Evolutionary conservation across 1,140 invertebrate species (phyloP).

Genomic region (Drosophila santomea): DNA sequence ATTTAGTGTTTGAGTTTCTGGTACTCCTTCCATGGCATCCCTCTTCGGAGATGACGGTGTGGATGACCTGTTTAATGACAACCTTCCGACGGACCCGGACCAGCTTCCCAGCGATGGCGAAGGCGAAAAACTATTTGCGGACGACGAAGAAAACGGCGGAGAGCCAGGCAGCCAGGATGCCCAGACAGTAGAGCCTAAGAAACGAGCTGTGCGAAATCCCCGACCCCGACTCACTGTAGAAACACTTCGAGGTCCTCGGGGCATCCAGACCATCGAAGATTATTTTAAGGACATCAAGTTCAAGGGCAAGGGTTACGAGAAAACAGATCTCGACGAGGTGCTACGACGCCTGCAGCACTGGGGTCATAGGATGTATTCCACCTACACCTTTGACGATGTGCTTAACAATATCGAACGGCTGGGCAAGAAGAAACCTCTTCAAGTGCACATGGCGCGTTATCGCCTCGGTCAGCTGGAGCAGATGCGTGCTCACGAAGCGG

Average conservation of each 20-base stretch:
- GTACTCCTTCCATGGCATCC: constrained; percentile 50
- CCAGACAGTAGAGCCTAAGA: constrained; percentile 84
- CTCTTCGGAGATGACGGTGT: constrained; percentile 80
- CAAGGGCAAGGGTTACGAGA: constrained; percentile 93
- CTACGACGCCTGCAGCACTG: constrained; percentile 95
- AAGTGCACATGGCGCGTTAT: constrained; percentile 87
- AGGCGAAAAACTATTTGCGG: constrained; percentile 68
- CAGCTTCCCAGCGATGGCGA: constrained; percentile 71
- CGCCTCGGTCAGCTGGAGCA: constrained; percentile 87
- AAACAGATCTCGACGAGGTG: constrained; percentile 91
- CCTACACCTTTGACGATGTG: constrained; percentile 93
- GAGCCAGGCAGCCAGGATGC: constrained; percentile 24
- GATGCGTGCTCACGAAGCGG: constrained; percentile 22
- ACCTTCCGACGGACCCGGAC: constrained; percentile 52
- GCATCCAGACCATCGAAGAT: constrained; percentile 91
- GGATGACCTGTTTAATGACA: constrained; percentile 75
- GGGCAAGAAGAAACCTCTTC: constrained; percentile 90
- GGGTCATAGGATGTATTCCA: constrained; percentile 95
- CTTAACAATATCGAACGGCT: constrained; percentile 92
- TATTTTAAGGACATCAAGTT: constrained; percentile 94
- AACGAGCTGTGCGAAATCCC: constrained; percentile 88
- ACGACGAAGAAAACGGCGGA: constrained; percentile 51
- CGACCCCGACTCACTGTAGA: constrained; percentile 90
- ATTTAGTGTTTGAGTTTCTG: constrained; percentile 5
- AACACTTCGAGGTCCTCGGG: constrained; percentile 90